These are phyloP conservation scores for Leucoraja erinaceus DNA, from an alignment of 2,113 vertebrate genomes.

Conservation along the genomic window DNA sequence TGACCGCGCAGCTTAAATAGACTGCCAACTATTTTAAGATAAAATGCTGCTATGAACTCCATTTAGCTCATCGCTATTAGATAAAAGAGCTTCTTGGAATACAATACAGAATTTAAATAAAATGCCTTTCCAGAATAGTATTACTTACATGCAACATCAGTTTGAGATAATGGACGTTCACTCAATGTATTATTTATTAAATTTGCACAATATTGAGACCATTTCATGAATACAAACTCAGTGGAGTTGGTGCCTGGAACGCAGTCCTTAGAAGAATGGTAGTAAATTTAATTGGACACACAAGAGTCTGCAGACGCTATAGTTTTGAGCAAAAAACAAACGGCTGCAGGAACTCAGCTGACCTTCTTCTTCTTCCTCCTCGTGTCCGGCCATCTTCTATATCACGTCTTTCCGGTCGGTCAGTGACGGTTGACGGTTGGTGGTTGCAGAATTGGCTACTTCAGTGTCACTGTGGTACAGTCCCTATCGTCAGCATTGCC, in stretches of 20 bases:
- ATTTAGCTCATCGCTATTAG: neutral
- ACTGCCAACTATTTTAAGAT: neutral
- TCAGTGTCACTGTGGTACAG: too few species aligned
- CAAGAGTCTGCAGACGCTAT: too few species aligned
- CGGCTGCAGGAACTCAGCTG: too few species aligned
- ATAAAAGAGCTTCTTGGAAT: neutral
- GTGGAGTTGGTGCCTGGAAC: neutral
- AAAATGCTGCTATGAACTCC: neutral
- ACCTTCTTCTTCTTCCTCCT: too few species aligned
- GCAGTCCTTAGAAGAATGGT: neutral
- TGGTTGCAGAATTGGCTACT: too few species aligned
- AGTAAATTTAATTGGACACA: neutral
- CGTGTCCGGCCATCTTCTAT: too few species aligned
- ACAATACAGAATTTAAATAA: neutral
- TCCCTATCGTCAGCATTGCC: too few species aligned
- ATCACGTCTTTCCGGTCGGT: too few species aligned
- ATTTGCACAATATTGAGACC: neutral
- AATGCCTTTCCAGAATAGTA: neutral
- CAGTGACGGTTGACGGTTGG: too few species aligned
- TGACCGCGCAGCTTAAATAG: neutral
- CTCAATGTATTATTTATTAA: neutral
- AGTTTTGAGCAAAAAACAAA: too few species aligned
- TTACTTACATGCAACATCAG: neutral
- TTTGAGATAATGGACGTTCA: neutral
- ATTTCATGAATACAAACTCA: neutral